Percentiles rank a stretch among this genome's conserved stretches.
Conservation (phyloP, 2,113 vertebrate genomes). For the pig (Sus scrofa) region DNA sequence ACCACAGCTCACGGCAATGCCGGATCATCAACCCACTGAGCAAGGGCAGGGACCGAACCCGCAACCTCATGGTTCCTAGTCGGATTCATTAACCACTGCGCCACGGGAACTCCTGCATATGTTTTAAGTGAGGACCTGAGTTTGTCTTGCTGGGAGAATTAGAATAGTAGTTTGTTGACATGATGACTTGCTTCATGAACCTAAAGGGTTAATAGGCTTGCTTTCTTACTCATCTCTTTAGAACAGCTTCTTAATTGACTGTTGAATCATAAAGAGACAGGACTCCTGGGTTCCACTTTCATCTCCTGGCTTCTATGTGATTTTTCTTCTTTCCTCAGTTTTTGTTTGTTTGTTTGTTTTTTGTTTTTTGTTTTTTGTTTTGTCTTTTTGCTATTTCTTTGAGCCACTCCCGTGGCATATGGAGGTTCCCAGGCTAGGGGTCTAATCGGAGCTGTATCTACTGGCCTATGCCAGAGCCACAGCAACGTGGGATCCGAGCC, state of each 20-base stretch:
- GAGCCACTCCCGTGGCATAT: too few relatives aligned
- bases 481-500: not conserved
- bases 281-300: not conserved
- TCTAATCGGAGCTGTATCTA: too few relatives aligned
- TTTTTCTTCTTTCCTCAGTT: conserved; percentile 13
- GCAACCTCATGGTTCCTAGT: too few relatives aligned
- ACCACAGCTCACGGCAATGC: too few relatives aligned
- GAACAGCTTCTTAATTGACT: conserved; percentile 34
- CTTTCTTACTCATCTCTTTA: conserved; percentile 32
- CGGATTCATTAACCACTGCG: too few relatives aligned
- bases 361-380: not conserved
- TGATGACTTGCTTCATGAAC: not conserved
- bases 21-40: too few relatives aligned
- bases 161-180: not conserved
- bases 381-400: too few relatives aligned
- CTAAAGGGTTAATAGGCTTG: conserved; percentile 4
- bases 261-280: conserved; percentile 42
- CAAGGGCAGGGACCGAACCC: too few relatives aligned
- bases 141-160: not conserved
- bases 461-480: not conserved
- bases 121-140: conserved; percentile 2
- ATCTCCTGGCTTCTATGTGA: not conserved
- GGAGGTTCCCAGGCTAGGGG: too few relatives aligned
- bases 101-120: too few relatives aligned
- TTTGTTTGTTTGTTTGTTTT: too few relatives aligned